Conservation (phyloP, 1,140 invertebrate species). For the Zaprionus camerounensis region DNA sequence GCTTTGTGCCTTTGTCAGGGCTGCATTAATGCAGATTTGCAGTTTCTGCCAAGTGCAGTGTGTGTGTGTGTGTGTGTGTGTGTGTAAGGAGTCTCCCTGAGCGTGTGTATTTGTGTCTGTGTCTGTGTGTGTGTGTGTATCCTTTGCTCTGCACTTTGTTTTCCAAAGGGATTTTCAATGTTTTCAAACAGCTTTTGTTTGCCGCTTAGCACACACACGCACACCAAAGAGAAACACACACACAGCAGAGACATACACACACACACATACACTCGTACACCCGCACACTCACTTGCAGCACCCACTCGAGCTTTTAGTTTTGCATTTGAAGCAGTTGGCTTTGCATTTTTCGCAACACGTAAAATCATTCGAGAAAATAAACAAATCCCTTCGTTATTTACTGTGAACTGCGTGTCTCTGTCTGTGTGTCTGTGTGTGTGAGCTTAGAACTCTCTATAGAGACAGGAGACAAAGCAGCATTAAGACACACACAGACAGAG, state of each 20-base stretch:
- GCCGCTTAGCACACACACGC: conserved; percentile 59
- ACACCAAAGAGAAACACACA: background rate
- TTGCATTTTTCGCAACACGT: conserved; percentile 69
- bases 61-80: background rate
- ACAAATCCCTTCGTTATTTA: conserved; percentile 67
- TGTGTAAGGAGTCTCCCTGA: conserved; percentile 11
- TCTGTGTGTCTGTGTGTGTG: background rate
- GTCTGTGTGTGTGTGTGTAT: conserved; percentile 9
- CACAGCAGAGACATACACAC: conserved; percentile 13
- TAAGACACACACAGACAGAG: conserved; percentile 10
- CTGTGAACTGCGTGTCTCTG: conserved; percentile 20
- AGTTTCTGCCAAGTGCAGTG: conserved; percentile 23
- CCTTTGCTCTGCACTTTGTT: conserved; percentile 63
- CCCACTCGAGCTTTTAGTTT: conserved; percentile 69
- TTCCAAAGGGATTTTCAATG: conserved; percentile 78
- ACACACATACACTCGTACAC: conserved; percentile 6
- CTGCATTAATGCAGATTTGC: conserved; percentile 22
- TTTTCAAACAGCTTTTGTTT: conserved; percentile 77
- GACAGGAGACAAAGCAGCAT: conserved; percentile 21
- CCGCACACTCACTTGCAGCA: background rate
- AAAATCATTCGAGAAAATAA: conserved; percentile 67
- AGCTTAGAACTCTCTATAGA: conserved; percentile 5
- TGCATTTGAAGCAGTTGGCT: conserved; percentile 75
- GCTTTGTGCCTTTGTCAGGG: conserved; percentile 16
- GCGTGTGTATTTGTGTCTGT: conserved; percentile 9